Percentiles rank a stretch among this genome's conserved stretches.
Evolutionary conservation across 2,113 vertebrate genomes (phyloP).

Genomic region (Pelmatolapia mariae): DNA sequence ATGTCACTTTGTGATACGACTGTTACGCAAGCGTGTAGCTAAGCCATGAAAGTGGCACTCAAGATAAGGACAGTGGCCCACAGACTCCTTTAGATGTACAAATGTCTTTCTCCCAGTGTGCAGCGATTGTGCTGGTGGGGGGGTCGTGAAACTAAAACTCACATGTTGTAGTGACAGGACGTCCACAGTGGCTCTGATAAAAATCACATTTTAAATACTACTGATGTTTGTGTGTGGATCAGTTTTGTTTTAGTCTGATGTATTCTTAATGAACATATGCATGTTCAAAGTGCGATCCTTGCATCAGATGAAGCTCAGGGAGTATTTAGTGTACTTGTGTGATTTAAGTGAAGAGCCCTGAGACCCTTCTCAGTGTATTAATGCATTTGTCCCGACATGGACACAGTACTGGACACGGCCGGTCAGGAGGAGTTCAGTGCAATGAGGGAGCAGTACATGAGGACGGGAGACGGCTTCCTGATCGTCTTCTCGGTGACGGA

Average conservation of each 20-base stretch:
- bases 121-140: neutral
- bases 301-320: neutral
- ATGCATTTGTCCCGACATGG: neutral
- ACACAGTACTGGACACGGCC: constrained; percentile 90
- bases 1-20: neutral
- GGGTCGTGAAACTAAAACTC: neutral
- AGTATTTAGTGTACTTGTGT: neutral
- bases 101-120: neutral
- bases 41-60: neutral
- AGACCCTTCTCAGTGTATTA: neutral
- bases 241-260: neutral
- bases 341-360: neutral
- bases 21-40: neutral
- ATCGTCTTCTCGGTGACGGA: constrained; percentile 97
- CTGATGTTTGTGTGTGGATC: neutral
- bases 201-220: neutral
- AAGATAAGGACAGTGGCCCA: neutral
- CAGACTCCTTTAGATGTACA: neutral
- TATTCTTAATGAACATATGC: neutral
- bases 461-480: constrained; percentile 95
- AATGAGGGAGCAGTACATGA: constrained; percentile 99
- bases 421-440: constrained; percentile 99
- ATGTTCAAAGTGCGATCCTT: neutral
- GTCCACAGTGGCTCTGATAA: neutral
- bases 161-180: neutral